phyloP scores from a whole-genome alignment of 2,888 invertebrate genomes.

The Antheraea assamensis region DNA sequence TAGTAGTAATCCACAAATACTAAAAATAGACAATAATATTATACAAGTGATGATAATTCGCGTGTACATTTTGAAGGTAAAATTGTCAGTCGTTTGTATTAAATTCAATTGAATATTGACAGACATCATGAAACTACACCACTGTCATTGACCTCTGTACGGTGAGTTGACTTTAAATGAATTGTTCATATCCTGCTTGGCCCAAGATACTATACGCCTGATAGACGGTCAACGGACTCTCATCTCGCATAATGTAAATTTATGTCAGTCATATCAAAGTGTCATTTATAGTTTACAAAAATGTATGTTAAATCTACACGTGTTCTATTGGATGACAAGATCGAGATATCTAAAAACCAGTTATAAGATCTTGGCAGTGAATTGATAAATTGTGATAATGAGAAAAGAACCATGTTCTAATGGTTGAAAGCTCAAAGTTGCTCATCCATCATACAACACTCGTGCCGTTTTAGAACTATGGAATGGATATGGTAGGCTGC shows the following conservation, averaged over 20 bases:
- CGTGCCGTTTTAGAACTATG: constrained; percentile 53
- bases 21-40: neutral
- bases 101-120: constrained; percentile 13
- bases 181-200: constrained; percentile 67
- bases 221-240: constrained; percentile 42
- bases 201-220: constrained; percentile 47
- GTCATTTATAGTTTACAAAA: constrained; percentile 31
- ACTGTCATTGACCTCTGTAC: constrained; percentile 67
- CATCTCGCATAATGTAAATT: constrained; percentile 28
- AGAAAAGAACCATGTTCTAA: constrained; percentile 35
- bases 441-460: constrained; percentile 30
- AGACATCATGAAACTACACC: constrained; percentile 34
- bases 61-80: neutral
- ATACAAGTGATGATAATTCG: neutral
- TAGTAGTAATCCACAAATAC: neutral
- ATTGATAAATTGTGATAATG: constrained; percentile 41
- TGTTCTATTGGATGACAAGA: constrained; percentile 54
- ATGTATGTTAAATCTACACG: constrained; percentile 61
- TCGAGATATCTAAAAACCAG: constrained; percentile 66
- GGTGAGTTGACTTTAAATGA: constrained; percentile 53
- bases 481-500: constrained; percentile 59
- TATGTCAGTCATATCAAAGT: constrained; percentile 35
- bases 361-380: constrained; percentile 77
- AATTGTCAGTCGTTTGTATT: neutral
- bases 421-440: constrained; percentile 35